Evolutionary conservation across 2,797 vertebrate species (phyloP).

Genomic region (Cryptoblepharus egeriae): DNA sequence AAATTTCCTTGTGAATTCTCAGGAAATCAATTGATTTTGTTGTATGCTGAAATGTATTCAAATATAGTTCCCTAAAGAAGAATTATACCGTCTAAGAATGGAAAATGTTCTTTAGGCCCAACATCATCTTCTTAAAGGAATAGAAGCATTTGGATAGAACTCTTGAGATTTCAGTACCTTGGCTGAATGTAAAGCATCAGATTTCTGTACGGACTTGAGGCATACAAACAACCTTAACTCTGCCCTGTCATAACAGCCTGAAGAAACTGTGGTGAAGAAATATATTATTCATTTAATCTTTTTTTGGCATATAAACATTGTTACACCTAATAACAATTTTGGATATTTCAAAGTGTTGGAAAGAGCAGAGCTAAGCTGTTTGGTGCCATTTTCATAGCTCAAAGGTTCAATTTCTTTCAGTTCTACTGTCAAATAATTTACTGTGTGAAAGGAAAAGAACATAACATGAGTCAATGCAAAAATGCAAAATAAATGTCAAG

Average conservation of each 20-base stretch:
- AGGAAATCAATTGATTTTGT: constrained; percentile 11
- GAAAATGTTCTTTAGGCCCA: neutral
- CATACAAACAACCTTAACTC: neutral
- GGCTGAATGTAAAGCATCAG: neutral
- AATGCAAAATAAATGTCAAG: constrained; percentile 36
- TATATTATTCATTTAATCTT: constrained; percentile 11
- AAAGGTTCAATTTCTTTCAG: constrained; percentile 25
- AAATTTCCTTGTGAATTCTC: neutral
- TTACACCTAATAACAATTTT: constrained; percentile 7
- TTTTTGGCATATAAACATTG: constrained; percentile 2
- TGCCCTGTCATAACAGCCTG: neutral
- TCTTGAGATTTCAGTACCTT: constrained; percentile 7
- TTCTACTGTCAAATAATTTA: constrained; percentile 33
- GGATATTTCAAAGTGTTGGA: constrained; percentile 23
- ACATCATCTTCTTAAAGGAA: constrained; percentile 6
- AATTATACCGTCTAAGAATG: neutral
- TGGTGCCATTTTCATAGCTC: constrained; percentile 29
- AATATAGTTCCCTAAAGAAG: constrained; percentile 1
- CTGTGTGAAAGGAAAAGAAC: constrained; percentile 10
- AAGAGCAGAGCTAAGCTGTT: constrained; percentile 21
- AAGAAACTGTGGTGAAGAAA: neutral
- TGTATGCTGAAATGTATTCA: constrained; percentile 8
- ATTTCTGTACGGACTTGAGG: neutral
- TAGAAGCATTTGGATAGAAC: constrained; percentile 1
- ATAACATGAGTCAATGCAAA: constrained; percentile 28